phyloP scores from a whole-genome alignment of 2,797 vertebrate genomes.

The Myiotriccus ornatus region DNA sequence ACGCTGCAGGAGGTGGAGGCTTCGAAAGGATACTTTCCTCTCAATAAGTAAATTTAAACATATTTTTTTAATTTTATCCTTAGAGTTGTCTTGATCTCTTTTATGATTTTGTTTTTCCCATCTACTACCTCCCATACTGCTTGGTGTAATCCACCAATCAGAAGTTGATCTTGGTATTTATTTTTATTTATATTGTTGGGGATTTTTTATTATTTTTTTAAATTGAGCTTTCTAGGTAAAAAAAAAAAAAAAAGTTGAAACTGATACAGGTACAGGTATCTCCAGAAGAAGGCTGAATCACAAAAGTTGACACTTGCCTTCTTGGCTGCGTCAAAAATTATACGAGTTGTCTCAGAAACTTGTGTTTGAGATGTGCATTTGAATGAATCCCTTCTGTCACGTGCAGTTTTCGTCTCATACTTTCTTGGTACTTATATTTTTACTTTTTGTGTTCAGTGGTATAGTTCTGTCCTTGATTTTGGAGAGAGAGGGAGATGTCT shows the following conservation, averaged over 20 bases:
- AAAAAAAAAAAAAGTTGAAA: background rate
- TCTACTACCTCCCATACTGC: background rate
- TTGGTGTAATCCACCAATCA: background rate
- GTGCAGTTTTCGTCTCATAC: background rate
- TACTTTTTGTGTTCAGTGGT: background rate
- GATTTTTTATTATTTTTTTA: background rate
- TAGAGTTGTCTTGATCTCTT: background rate
- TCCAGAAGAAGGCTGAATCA: background rate
- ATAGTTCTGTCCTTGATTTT: background rate
- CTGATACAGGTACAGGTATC: background rate
- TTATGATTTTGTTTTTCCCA: background rate
- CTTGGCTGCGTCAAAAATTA: background rate
- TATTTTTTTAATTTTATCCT: background rate
- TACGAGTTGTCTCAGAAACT: background rate
- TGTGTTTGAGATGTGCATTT: background rate
- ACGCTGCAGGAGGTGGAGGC: background rate
- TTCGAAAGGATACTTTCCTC: background rate
- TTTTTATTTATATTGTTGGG: background rate
- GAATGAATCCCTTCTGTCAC: background rate
- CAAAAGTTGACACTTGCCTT: background rate
- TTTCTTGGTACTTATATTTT: background rate
- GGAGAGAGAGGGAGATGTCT: background rate
- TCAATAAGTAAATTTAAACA: background rate
- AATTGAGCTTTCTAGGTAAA: background rate
- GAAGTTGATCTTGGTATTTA: background rate